Evolutionary conservation across 2,113 vertebrate species (phyloP), one percentile per base, ranked within the genome.

Genomic region (Crypturellus undulatus): DNA sequence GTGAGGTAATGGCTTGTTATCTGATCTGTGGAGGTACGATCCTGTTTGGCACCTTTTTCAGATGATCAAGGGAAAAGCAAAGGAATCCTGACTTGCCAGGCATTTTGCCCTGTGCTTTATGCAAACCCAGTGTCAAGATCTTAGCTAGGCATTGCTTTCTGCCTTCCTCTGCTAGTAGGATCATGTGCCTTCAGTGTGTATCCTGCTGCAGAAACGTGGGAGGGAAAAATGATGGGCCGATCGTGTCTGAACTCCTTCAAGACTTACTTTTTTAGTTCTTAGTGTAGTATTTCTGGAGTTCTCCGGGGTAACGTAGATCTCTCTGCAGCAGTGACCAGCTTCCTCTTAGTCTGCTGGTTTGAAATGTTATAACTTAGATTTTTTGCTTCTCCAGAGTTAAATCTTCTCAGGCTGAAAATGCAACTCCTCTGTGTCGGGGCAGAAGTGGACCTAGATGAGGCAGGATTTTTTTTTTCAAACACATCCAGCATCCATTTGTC

Each of bases 1-100:
- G 10, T 84, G 94, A 90, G 67, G 40, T 89, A 92, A 58, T 79
- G 2, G 2, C 43, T 65, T 80, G 32, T 81, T 90, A 26, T 60
- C 58, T 67, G 94, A 88, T 83, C 88, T 90, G 0, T 58, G 40
- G 71, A 59, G 73, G 90, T 81, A 90, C 84, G 88, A 75, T 52
- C 42, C 22, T 26, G 9, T 14, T 58, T 58, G 69, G 62, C 21
- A 43, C 56, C 14, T 71, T 60, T 84, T 91, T 60, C 34, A 54
- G 58, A n/a, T 86, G 32, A 84, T 83, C 21, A 79, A 79, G n/a
- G n/a, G 36, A 58, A 32, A 78, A 79, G 42, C 28, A 4, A 24
- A 63, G 30, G 59, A 93, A 22, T 40, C 36, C 13, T 9, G 10
- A 30, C 51, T 30, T 82, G 67, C 8, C 21, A 8, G 87, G 70